phyloP scores from a whole-genome alignment of 2,888 invertebrate genomes.

The Dynastes hyllus region DNA sequence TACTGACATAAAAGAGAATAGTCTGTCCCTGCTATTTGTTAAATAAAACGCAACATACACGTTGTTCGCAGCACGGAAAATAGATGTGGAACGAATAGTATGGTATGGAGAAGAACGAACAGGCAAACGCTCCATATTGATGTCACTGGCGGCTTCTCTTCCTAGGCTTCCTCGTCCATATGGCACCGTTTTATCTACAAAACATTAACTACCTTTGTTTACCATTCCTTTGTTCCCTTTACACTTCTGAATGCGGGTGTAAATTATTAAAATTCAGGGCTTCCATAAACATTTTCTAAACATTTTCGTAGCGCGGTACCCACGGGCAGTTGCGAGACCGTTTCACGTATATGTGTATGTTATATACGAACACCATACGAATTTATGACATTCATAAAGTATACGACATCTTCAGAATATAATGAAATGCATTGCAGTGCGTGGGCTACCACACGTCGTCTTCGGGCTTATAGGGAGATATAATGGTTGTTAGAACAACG shows the following conservation, averaged over 20 bases:
- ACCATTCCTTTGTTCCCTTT: conserved; percentile 53
- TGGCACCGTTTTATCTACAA: conserved; percentile 53
- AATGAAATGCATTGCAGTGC: conserved; percentile 44
- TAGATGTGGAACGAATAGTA: conserved; percentile 9
- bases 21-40: conserved; percentile 56
- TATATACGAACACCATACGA: conserved; percentile 9
- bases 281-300: conserved; percentile 44
- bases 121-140: neutral
- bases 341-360: conserved; percentile 12
- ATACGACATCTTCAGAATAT: conserved; percentile 43
- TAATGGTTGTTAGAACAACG: conserved; percentile 38
- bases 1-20: conserved; percentile 58
- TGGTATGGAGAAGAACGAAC: neutral
- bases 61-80: conserved; percentile 25
- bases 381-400: conserved; percentile 45
- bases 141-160: conserved; percentile 5
- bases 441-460: conserved; percentile 37
- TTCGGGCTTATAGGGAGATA: conserved; percentile 20
- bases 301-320: conserved; percentile 33
- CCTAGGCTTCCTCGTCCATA: conserved; percentile 21
- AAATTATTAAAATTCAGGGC: conserved; percentile 52
- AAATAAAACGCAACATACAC: conserved; percentile 54
- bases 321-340: conserved; percentile 15
- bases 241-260: conserved; percentile 45
- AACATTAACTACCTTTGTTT: conserved; percentile 56